Evolutionary conservation across 2,113 vertebrate species (phyloP), one percentile per base, ranked within the genome.

Genomic region (Sarotherodon lohbergeri): DNA sequence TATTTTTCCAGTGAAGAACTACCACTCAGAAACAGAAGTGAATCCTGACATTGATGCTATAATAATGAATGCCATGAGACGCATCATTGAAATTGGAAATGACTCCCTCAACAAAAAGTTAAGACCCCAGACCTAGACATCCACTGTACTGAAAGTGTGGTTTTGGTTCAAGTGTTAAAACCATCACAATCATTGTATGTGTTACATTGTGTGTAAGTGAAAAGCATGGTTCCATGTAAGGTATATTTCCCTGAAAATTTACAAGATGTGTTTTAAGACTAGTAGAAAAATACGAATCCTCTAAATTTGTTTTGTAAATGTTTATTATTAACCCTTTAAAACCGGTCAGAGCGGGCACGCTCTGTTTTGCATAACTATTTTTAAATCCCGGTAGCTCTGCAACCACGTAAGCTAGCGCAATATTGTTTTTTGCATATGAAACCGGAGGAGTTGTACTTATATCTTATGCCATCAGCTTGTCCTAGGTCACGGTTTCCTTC

Each of bases 1-100:
- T 68, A 84, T 86, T 41, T 88, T 88, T 22, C 91, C 88, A 7
- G 84, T 90, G 63, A 86, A 82, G 78, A 90, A 90, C 86, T 92
- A 90, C 57, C 4, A 8, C 2, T 43, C 50, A 9, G 86, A 90
- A 59, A 61, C 0, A 27, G 4, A 43, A 1, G 0, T 3, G 4
- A 4, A 84, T 6, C 0, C 12, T 3, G 29, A 89, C 3, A 3
- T 41, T 4, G 22, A 89, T 16, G 2, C 24, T 0, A 4, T 90
- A 54, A 46, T 88, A 61, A 87, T 92, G 56, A 76, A 12, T 3
- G 1, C 43, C 4, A 4, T 92, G 63, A 55, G 2, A 39, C 0
- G 0, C 48, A 55, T 83, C 61, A 12, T 83, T 34, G 5, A 27
- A 0, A 71, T 5, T 71, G 61, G 61, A 22, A 34, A 83, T 3